Conservation (phyloP, 2,113 vertebrate genomes). For the Menura novaehollandiae region DNA sequence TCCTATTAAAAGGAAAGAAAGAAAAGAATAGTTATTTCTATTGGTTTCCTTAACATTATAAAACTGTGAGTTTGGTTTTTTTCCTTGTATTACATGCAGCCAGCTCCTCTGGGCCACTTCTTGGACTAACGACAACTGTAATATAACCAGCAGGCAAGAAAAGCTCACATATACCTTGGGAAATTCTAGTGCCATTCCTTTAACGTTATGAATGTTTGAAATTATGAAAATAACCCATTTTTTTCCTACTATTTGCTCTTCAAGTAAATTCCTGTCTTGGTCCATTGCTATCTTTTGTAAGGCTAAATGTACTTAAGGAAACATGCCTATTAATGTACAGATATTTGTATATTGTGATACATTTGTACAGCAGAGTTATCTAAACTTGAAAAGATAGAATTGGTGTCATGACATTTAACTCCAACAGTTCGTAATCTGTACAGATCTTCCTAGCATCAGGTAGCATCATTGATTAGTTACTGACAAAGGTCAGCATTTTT, state of each 20-base stretch:
- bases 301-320: not conserved
- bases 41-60: not conserved
- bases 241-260: not conserved
- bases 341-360: not conserved
- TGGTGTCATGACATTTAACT: not conserved
- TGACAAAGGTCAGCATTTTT: not conserved
- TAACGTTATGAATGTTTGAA: not conserved
- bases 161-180: accelerated
- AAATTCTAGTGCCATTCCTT: not conserved
- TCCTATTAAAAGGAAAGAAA: not conserved
- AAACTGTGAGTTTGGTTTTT: not conserved
- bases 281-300: not conserved
- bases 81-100: not conserved
- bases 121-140: not conserved
- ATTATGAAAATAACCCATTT: not conserved
- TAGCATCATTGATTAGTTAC: not conserved
- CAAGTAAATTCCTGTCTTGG: not conserved
- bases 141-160: not conserved
- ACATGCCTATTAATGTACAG: not conserved
- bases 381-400: not conserved
- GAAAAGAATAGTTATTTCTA: not conserved
- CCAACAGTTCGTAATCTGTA: not conserved
- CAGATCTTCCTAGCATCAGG: not conserved
- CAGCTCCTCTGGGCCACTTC: not conserved
- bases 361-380: not conserved